Base-by-base conservation (phyloP, 2,113 vertebrate genomes). In the Galemys pyrenaicus region DNA sequence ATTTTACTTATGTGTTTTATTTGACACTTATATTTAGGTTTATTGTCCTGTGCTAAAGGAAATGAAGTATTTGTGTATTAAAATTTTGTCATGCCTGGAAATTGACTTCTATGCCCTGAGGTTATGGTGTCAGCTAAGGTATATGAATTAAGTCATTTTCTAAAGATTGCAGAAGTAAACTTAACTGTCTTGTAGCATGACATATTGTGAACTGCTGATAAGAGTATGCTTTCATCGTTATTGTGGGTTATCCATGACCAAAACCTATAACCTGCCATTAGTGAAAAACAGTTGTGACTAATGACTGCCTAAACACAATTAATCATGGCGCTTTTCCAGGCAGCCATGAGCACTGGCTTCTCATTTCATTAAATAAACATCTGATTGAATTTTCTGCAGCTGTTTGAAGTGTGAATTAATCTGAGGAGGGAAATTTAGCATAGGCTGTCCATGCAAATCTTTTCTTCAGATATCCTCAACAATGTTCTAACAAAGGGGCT, bases 331-430 rank as follows among this genome's bases (percentile, higher is more conserved):
- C 73, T 3, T 10, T 92, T 79, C 65, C 75, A 96, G 88, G 86
- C 67, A 91, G 86, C 67, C 7, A 41, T 87, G 74, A 51, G 95
- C 78, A 22, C 58, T 96, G 64, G 13, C 96, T 96, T 97, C 46
- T 70, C 86, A 35, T 64, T 60, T 56, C 77, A 94, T 83, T 91
- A 96, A 92, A 73, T 95, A 89, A 85, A 58, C 51, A 51, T 94
- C 84, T 82, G 51, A 92, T 60, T 89, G 93, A 96, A 80, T 54
- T 78, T 90, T 93, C 54, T 49, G 92, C 83, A 96, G 95, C 90
- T 97, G 64, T 91, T 87, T 65, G 87, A 97, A 96, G 54, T 94
- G 15, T 94, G 78, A 78, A 94, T 95, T 94, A 94, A 92, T 98
- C 96, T 95, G 92, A 95, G 89, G 58, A 88, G n/a, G 70, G 49